phyloP scores from a whole-genome alignment of 2,888 invertebrate genomes.

The Endotricha flammealis region DNA sequence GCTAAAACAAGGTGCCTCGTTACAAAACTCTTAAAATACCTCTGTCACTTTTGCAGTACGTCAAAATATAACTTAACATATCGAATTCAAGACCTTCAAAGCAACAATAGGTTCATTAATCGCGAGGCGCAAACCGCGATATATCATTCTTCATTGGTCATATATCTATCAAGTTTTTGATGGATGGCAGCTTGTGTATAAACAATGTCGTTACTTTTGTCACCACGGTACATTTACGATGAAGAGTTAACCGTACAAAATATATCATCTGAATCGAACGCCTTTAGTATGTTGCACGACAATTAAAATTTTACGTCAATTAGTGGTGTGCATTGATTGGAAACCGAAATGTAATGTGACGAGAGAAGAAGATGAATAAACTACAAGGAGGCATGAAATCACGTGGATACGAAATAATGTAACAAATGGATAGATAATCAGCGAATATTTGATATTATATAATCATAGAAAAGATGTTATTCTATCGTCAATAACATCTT shows the following conservation, averaged over 20 bases:
- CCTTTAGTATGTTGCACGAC: background rate
- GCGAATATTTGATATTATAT: too few relatives aligned
- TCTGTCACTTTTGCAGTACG: background rate
- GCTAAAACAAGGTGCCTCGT: too few relatives aligned
- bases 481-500: too few relatives aligned
- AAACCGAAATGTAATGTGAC: too few relatives aligned
- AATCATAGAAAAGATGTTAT: too few relatives aligned
- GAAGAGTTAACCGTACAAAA: conserved; percentile 2
- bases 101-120: conserved; percentile 6
- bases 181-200: conserved; percentile 27
- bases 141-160: conserved; percentile 17
- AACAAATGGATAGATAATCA: too few relatives aligned
- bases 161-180: conserved; percentile 37
- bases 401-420: too few relatives aligned
- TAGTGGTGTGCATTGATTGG: too few relatives aligned
- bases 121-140: conserved; percentile 2
- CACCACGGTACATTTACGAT: conserved; percentile 9
- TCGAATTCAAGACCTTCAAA: conserved; percentile 11
- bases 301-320: background rate
- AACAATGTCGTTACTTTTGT: conserved; percentile 22
- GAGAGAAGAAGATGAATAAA: too few relatives aligned
- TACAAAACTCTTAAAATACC: background rate
- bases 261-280: background rate
- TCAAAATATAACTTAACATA: background rate
- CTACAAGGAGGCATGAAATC: too few relatives aligned